A percentile compares a stretch with the other conserved stretches of the same genome.
phyloP scores from a whole-genome alignment of 2,888 invertebrate species.

The Coenonympha glycerion region DNA sequence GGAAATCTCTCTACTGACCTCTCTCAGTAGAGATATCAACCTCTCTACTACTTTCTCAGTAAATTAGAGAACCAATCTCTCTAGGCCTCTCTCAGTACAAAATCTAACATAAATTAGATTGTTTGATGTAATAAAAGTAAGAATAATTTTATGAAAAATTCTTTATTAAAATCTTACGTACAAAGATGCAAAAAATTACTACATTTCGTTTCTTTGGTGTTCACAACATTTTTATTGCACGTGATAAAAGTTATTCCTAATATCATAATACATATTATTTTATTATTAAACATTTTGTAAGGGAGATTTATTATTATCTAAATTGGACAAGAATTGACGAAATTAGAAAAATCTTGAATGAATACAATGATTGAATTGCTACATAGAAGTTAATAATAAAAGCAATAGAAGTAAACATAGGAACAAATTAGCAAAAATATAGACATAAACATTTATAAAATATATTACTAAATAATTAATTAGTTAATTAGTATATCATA shows the following conservation, averaged over 20 bases:
- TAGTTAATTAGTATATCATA: not conserved
- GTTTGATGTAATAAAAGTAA: not conserved
- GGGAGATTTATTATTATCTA: too few species aligned
- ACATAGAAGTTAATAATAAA: too few species aligned
- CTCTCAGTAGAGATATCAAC: too few species aligned
- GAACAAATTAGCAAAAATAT: not conserved
- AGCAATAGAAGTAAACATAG: not conserved
- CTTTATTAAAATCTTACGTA: conserved; percentile 6
- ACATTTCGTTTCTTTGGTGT: not conserved
- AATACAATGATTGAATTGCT: too few species aligned
- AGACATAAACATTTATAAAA: not conserved
- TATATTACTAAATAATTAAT: not conserved
- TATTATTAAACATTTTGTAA: too few species aligned
- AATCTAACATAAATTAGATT: too few species aligned
- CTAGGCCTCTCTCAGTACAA: too few species aligned
- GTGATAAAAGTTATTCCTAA: not conserved
- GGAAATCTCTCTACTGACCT: too few species aligned
- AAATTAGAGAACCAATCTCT: too few species aligned
- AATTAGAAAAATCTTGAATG: too few species aligned
- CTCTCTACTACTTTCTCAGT: too few species aligned
- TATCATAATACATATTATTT: not conserved
- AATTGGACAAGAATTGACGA: too few species aligned
- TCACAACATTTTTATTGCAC: not conserved
- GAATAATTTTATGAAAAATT: not conserved
- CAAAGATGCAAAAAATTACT: conserved; percentile 1